Base-by-base conservation (phyloP, 2,888 invertebrate species). In the Ditula angustiorana region DNA sequence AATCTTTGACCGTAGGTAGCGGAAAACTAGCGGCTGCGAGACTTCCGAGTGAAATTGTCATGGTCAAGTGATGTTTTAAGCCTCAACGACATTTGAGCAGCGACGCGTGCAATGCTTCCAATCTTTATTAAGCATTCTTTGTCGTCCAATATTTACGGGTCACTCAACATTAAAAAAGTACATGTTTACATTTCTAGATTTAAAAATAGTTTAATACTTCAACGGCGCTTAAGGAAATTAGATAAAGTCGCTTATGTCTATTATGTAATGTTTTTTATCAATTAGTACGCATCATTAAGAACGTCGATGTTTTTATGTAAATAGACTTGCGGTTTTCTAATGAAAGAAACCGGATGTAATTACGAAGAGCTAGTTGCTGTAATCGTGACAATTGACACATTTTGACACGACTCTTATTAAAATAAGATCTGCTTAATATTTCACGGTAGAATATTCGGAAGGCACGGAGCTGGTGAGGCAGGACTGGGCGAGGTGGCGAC, bases 401-500 rank as follows among this genome's bases (percentile, higher is more conserved):
- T 58, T 63, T 33, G 57, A 10, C 24, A 50, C 24, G 30, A 16
- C 33, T 57, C 13, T 47, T 55, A 61, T 55, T 46, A 53, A 53
- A 61, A 46, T 33, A 24, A n/a, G 23, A 24, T 24, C n/a, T 33
- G 30, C 13, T 23, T 21, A 57, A 53, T 23, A 35, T 44, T 57
- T 46, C 28, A 44, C 56, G 7, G 10, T 10, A 57, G 21, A 21
- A 46, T 53, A 8, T 44, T 33, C 66, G 66, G 63, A 66, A 67
- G 59, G 67, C 59, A 37, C 21, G 46, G 44, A n/a, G 10, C n/a
- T 26, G 21, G 37, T 23, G 26, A 30, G 70, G 65, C 78, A 78
- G 79, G 78, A 79, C 78, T 71, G 77, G 76, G 77, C 75, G 76
- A 73, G 74, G 78, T 77, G 74, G 72, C 71, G 63, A 68, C 65